Conservation (phyloP, 1,140 invertebrate species). For the Whitmania pigra region DNA sequence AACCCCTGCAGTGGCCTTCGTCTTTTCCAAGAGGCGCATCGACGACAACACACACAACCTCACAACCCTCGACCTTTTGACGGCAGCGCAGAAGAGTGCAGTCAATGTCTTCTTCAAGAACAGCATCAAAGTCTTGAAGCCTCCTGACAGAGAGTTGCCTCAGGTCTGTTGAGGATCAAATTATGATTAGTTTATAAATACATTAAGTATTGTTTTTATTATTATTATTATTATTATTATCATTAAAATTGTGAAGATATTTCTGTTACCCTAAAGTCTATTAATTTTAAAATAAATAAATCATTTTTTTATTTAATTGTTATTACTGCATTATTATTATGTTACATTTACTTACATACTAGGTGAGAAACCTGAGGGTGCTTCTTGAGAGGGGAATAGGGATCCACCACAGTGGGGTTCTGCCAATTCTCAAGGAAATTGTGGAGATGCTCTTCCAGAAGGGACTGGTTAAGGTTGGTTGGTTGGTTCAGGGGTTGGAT, state of each 20-base stretch:
- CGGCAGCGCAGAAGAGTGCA: slow-evolving; percentile 62
- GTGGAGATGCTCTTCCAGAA: slow-evolving; percentile 91
- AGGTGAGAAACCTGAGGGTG: slow-evolving; percentile 50
- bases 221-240: too few relatives aligned
- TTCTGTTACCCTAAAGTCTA: too few relatives aligned
- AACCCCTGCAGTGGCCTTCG: slow-evolving; percentile 84
- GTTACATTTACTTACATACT: too few relatives aligned
- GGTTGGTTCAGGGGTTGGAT: too few relatives aligned
- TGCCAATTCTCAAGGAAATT: slow-evolving; percentile 92
- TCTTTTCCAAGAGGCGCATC: slow-evolving; percentile 75
- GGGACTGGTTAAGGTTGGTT: slow-evolving; percentile 66
- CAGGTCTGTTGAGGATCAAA: slow-evolving; percentile 52
- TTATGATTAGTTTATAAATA: neutral
- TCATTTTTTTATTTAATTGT: too few relatives aligned
- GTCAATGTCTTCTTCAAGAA: slow-evolving; percentile 71
- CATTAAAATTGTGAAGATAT: too few relatives aligned
- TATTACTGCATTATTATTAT: too few relatives aligned
- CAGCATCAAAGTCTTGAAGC: slow-evolving; percentile 68
- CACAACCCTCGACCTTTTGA: slow-evolving; percentile 64
- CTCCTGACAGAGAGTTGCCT: slow-evolving; percentile 69
- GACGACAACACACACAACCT: slow-evolving; percentile 61
- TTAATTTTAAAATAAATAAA: too few relatives aligned
- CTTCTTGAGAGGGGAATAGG: slow-evolving; percentile 79
- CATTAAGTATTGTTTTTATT: too few relatives aligned
- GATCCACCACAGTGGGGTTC: slow-evolving; percentile 89